A percentile compares a stretch with the other conserved stretches of the same genome.
phyloP scores from a whole-genome alignment of 2,113 vertebrate species.

The Nipponia nippon region DNA sequence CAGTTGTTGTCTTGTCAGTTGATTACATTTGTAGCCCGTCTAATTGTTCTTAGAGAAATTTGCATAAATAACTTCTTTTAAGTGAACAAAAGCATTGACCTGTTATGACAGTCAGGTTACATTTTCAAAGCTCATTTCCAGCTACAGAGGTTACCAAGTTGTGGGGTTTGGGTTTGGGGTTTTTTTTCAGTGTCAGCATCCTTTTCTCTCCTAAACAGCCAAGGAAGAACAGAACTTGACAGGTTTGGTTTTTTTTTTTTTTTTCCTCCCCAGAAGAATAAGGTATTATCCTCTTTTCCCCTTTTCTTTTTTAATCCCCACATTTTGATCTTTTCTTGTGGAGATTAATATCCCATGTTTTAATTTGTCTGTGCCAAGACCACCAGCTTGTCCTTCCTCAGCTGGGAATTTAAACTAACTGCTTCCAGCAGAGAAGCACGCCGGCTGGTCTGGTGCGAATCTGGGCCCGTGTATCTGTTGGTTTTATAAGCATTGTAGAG shows the following conservation, averaged over 20 bases:
- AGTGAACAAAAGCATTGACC: neutral
- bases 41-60: neutral
- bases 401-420: neutral
- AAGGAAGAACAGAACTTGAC: neutral
- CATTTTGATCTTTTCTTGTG: neutral
- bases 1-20: neutral
- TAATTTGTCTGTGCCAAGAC: neutral
- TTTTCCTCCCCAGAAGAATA: no score
- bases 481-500: neutral
- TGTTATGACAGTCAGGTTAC: neutral
- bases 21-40: neutral
- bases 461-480: neutral
- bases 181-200: neutral
- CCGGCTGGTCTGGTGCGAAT: neutral
- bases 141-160: neutral
- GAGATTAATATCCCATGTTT: neutral
- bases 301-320: neutral
- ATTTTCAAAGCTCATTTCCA: neutral
- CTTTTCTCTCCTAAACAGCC: neutral
- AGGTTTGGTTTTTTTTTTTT: neutral
- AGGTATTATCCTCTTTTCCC: neutral
- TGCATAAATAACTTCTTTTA: neutral
- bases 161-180: no score
- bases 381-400: neutral
- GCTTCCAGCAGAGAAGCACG: neutral